Evolutionary conservation across 1,140 invertebrate genomes (phyloP).

Genomic region (Drosophila fuyamai): DNA sequence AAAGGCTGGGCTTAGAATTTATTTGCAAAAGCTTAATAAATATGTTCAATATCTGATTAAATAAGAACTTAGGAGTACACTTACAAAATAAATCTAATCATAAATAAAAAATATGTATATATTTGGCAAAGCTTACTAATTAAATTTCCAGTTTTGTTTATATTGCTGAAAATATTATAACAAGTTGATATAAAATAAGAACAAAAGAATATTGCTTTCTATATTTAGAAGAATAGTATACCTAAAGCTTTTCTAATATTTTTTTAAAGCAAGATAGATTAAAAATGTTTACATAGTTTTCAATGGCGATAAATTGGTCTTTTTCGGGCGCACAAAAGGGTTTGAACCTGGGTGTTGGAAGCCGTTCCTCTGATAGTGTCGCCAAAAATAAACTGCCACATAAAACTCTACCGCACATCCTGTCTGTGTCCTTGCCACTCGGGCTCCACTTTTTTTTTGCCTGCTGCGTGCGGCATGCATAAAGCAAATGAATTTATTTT

Average conservation of each 20-base stretch:
- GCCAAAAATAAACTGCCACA: conserved; percentile 81
- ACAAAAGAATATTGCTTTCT: no score
- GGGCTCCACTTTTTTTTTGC: conserved; percentile 26
- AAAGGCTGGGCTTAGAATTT: background rate
- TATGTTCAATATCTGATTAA: no score
- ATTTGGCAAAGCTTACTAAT: no score
- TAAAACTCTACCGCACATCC: conserved; percentile 76
- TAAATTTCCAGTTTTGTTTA: no score
- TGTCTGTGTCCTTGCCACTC: conserved; percentile 44
- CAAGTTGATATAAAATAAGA: no score
- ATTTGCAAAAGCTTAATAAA: background rate
- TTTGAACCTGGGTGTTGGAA: conserved; percentile 20
- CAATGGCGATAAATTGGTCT: background rate
- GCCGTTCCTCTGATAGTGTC: conserved; percentile 66
- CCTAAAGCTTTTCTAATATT: no score
- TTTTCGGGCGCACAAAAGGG: conserved; percentile 2
- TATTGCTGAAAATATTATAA: no score
- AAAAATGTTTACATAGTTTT: background rate
- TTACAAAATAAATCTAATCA: no score
- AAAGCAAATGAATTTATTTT: conserved; percentile 81
- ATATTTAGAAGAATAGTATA: no score
- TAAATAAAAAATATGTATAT: no score
- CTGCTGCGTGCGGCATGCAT: conserved; percentile 51
- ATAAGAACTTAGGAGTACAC: no score
- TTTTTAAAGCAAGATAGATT: no score